A percentile compares a stretch with the other conserved stretches of the same genome.
phyloP scores from a whole-genome alignment of 2,797 vertebrate genomes.

The Buphagus erythrorhynchus region DNA sequence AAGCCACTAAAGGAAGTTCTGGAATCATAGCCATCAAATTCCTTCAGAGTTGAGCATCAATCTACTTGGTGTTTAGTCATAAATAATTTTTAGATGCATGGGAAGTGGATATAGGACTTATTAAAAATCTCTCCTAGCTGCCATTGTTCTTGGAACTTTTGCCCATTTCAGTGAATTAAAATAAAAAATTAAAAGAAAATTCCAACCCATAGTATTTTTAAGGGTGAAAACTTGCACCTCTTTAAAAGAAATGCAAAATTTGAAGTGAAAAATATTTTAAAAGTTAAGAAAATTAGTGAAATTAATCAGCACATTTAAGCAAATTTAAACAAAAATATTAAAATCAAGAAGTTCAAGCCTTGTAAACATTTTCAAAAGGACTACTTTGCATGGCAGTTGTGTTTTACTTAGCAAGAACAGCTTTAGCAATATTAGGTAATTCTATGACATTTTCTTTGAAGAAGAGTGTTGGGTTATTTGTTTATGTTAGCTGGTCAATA shows the following conservation, averaged over 20 bases:
- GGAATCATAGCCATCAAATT: neutral
- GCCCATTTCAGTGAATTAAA: neutral
- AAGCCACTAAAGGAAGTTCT: neutral
- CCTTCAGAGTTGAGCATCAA: neutral
- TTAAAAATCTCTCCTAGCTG: neutral
- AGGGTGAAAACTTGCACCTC: neutral
- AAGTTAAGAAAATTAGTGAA: neutral
- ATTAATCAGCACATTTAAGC: fast-evolving
- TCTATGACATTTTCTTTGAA: neutral
- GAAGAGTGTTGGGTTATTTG: neutral
- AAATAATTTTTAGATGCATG: neutral
- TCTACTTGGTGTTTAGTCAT: neutral
- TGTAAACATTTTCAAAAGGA: neutral
- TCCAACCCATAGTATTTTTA: neutral
- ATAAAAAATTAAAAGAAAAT: neutral
- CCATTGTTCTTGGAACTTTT: neutral
- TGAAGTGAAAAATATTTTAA: neutral
- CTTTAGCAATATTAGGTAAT: neutral
- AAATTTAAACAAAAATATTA: neutral
- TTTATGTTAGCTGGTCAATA: neutral
- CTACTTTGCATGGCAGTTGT: neutral
- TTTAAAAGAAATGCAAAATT: neutral
- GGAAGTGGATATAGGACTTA: neutral
- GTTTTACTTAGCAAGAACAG: neutral
- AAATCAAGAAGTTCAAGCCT: neutral